Percentiles rank a stretch among this genome's conserved stretches.
These are phyloP conservation scores for Nilaparvata lugens DNA, from an alignment of 1,140 invertebrate species.

Conservation along the genomic window DNA sequence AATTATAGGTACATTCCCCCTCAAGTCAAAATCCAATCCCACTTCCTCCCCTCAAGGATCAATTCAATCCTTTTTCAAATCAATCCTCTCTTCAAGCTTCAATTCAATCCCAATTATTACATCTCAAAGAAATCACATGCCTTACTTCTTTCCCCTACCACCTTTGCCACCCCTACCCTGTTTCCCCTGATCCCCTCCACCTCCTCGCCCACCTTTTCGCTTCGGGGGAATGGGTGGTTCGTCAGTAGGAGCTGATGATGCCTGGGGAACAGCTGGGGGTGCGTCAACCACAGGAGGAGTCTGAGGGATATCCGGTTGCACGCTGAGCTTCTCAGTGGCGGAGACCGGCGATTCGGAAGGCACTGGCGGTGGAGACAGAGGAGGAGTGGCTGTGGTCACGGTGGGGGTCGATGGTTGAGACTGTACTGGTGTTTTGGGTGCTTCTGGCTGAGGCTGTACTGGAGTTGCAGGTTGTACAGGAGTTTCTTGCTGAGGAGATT, in stretches of 20 bases:
- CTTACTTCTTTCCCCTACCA: slow-evolving; percentile 18
- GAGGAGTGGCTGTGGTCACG: slow-evolving; percentile 13
- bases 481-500: slow-evolving; percentile 18
- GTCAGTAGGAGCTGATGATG: not conserved
- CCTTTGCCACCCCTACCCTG: slow-evolving; percentile 13
- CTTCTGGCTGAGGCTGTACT: slow-evolving; percentile 17
- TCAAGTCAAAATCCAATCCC: too few relatives aligned
- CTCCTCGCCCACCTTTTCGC: slow-evolving; percentile 29
- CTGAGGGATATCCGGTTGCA: slow-evolving; percentile 4
- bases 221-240: slow-evolving; percentile 38
- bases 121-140: too few relatives aligned
- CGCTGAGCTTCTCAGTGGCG: not conserved
- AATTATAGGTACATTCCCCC: too few relatives aligned
- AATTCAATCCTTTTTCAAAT: too few relatives aligned
- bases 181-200: not conserved
- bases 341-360: not conserved
- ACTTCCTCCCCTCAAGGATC: too few relatives aligned
- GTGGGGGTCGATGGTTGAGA: slow-evolving; percentile 27
- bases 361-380: not conserved
- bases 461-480: slow-evolving; percentile 18
- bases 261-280: slow-evolving; percentile 1
- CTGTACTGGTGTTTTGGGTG: slow-evolving; percentile 13
- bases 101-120: too few relatives aligned
- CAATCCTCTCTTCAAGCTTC: too few relatives aligned
- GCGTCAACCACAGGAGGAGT: slow-evolving; percentile 10